Conservation (phyloP, 2,113 vertebrate species). For the Sapajus apella region DNA sequence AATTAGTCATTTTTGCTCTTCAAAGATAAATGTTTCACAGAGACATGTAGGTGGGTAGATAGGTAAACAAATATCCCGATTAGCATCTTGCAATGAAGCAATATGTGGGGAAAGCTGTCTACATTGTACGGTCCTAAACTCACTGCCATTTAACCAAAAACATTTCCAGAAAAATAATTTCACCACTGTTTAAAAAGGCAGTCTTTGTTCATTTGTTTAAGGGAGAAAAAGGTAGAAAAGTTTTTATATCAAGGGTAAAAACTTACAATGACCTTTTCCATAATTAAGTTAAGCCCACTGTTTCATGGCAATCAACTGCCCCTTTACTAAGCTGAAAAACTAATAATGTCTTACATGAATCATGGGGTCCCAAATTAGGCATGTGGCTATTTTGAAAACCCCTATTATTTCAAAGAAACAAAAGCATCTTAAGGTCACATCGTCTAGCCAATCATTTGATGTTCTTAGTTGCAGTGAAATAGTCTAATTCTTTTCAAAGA, state of each 20-base stretch:
- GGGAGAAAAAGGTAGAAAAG: background rate
- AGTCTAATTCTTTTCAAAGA: constrained; percentile 9
- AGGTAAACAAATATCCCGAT: background rate
- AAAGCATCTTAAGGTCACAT: constrained; percentile 20
- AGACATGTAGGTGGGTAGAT: too few species aligned
- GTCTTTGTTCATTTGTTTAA: background rate
- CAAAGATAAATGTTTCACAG: background rate
- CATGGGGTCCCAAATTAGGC: background rate
- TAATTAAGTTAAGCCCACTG: background rate
- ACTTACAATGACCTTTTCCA: background rate
- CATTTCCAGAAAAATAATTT: constrained; percentile 17
- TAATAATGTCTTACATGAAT: constrained; percentile 31
- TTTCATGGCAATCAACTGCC: background rate
- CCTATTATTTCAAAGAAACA: constrained; percentile 53
- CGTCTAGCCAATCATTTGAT: background rate
- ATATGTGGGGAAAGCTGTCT: background rate
- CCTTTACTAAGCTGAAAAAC: background rate
- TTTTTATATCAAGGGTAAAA: constrained; percentile 25
- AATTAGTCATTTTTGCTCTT: background rate
- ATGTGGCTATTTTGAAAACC: background rate
- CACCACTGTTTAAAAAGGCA: background rate
- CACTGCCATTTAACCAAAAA: background rate
- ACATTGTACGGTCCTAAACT: background rate
- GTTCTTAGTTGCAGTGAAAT: background rate
- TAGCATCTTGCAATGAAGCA: background rate